Base-by-base conservation (phyloP, 2,113 vertebrate genomes). In the Romanogobio albipinnatus region DNA sequence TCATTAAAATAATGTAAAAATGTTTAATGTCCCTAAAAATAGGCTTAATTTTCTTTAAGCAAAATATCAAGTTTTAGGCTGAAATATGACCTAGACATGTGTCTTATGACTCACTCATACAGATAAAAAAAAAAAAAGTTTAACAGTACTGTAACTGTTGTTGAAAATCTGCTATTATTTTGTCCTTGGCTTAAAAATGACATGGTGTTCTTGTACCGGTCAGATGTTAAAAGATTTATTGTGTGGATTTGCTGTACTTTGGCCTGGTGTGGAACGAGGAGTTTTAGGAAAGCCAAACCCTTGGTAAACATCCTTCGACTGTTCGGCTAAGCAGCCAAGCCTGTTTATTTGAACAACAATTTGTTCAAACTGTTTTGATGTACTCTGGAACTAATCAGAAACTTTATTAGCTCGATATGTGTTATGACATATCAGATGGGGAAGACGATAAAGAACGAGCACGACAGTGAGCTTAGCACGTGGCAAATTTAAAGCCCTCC, bases 401-500 rank as follows among this genome's bases (percentile, higher is more conserved):
- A 17, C 15, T 53, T 80, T 36, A 75, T 80, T 45, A 24, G 73
- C 78, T 14, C 33, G 78, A 80, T 66, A 26, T 81, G 53, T 51
- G 47, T 15, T 47, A 73, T 78, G 53, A 61, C 66, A 56, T 84
- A 13, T 68, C 43, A 68, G 22, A 77, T 2, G 14, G 22, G 3
- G 11, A 59, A 14, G 4, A 47, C 64, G 56, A 51, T 59, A 49
- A 15, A 15, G 45, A 47, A 24, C 4, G 47, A 29, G 47, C 49
- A 26, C 1, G 36, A 1, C 15, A 8, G 11, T 36, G 29, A 58
- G 22, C 19, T 19, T 14, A 79, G 76, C 87, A 88, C 84, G 82
- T 88, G 87, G 70, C 73, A 85, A 78, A 77, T 93, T 94, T 94
- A 93, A 94, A 94, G 87, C 77, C 86, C 89, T 71, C 29, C 71